Evolutionary conservation across 2,797 vertebrate genomes (phyloP).

Genomic region (Poecile montanus): DNA sequence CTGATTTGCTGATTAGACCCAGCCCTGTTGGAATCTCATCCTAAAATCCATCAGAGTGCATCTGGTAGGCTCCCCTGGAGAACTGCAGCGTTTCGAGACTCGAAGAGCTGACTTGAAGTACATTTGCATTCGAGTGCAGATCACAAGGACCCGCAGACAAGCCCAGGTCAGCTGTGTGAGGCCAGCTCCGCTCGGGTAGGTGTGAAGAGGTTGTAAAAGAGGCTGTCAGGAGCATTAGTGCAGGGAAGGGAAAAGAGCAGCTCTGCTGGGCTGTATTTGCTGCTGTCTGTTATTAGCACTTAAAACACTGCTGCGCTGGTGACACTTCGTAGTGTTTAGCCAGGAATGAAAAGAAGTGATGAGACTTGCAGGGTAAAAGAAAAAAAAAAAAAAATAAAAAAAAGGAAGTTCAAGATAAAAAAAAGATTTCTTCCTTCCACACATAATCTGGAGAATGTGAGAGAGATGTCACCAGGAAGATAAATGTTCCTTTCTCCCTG

Average conservation of each 20-base stretch:
- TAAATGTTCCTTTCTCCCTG: background rate
- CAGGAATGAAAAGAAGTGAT: background rate
- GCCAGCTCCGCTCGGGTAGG: background rate
- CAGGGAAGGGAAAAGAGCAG: background rate
- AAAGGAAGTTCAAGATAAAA: background rate
- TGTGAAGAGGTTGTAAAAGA: constrained; percentile 14
- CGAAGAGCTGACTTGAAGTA: background rate
- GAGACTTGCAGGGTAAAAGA: background rate
- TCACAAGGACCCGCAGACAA: background rate
- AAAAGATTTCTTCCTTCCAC: background rate
- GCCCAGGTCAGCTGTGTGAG: background rate
- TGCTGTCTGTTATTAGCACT: background rate
- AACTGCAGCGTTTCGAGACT: background rate
- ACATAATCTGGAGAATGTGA: background rate
- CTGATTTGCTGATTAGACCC: constrained; percentile 47
- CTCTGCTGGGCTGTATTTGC: background rate
- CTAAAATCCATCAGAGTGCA: constrained; percentile 29
- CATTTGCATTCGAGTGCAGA: background rate
- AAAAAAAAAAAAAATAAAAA: too few relatives aligned
- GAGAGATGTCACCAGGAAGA: background rate
- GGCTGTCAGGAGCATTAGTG: background rate
- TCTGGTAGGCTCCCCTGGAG: constrained; percentile 4
- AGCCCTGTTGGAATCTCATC: constrained; percentile 46
- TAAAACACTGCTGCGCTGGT: background rate
- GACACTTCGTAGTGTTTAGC: background rate